These are phyloP conservation scores for Scotopteryx bipunctaria DNA, from an alignment of 2,888 invertebrate genomes.

Conservation along the genomic window DNA sequence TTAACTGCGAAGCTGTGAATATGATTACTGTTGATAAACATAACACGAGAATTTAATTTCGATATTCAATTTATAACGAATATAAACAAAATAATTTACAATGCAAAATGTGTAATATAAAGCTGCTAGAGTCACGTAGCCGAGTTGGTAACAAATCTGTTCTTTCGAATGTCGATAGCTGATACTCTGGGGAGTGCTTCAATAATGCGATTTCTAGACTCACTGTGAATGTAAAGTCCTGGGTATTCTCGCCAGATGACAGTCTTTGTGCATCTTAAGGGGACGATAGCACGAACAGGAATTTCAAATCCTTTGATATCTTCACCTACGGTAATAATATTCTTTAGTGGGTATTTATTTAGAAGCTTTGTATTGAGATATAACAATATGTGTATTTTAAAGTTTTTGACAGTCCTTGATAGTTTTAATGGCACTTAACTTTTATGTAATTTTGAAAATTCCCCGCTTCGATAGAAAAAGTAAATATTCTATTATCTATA, in stretches of 20 bases:
- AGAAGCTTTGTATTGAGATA: neutral
- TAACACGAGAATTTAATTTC: conserved; percentile 8
- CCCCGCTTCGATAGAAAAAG: no score
- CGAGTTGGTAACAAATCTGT: conserved; percentile 40
- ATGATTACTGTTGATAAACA: neutral
- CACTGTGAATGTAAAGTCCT: conserved; percentile 67
- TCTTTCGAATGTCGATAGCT: conserved; percentile 41
- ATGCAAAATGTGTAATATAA: conserved; percentile 23
- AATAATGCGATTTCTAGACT: conserved; percentile 70
- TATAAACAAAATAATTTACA: conserved; percentile 14
- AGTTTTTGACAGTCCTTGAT: no score
- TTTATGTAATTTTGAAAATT: no score
- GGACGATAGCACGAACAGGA: conserved; percentile 6
- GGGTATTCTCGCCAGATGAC: conserved; percentile 69
- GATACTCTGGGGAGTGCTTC: conserved; percentile 58
- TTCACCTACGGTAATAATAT: neutral
- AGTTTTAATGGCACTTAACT: no score
- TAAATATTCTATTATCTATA: neutral
- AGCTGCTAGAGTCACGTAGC: conserved; percentile 21
- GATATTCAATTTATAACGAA: conserved; percentile 14
- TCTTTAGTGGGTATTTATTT: neutral
- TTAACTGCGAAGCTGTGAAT: neutral
- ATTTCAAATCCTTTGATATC: neutral
- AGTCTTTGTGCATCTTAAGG: conserved; percentile 48
- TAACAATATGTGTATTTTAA: neutral